Conservation (phyloP, 2,797 vertebrate genomes). For the Borostomias antarcticus region DNA sequence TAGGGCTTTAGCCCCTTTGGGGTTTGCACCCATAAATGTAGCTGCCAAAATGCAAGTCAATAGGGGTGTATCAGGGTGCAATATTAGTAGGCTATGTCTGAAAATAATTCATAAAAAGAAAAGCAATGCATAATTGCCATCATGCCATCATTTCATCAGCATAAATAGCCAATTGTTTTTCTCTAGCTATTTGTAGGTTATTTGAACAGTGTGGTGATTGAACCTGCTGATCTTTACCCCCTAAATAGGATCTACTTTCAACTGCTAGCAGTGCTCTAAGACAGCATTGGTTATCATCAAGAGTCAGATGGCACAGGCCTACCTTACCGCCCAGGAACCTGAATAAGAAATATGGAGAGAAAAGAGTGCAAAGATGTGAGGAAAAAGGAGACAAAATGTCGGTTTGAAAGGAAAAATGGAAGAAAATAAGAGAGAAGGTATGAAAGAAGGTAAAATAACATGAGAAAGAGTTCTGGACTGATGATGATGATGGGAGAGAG, state of each 20-base stretch:
- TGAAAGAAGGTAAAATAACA: no score
- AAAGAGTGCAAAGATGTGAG: neutral
- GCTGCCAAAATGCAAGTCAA: no score
- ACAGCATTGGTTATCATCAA: constrained; percentile 87
- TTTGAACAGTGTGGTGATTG: neutral
- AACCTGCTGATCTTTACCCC: neutral
- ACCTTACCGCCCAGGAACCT: constrained; percentile 58
- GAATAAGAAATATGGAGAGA: constrained; percentile 5
- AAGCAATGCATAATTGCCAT: constrained; percentile 73
- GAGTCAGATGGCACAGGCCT: constrained; percentile 90
- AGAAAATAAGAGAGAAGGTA: no score
- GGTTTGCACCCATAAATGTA: no score
- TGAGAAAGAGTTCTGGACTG: no score
- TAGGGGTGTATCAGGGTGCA: no score
- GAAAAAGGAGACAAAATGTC: constrained; percentile 36
- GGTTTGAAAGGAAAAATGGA: no score
- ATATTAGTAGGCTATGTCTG: no score
- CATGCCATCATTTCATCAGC: constrained; percentile 90
- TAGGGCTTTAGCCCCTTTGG: no score
- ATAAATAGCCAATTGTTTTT: constrained; percentile 74
- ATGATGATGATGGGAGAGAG: no score
- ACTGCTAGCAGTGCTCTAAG: neutral
- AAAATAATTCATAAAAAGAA: no score
- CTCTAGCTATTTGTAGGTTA: neutral
- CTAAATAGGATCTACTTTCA: constrained; percentile 8